Conservation (phyloP, 2,888 invertebrate genomes). For the Ophioninae sp. region DNA sequence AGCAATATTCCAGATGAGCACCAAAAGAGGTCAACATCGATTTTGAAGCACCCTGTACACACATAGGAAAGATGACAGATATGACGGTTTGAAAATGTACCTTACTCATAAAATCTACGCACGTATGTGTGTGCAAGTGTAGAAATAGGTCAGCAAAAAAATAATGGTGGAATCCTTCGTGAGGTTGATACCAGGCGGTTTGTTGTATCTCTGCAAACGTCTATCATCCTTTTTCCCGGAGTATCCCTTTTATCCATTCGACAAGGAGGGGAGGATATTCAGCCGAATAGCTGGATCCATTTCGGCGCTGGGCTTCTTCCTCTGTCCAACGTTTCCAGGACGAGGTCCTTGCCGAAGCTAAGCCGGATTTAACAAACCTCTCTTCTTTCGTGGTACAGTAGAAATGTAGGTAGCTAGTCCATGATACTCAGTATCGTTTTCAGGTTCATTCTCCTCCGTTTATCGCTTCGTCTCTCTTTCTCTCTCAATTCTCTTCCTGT, state of each 20-base stretch:
- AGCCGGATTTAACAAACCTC: constrained; percentile 78
- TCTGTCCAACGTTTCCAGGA: constrained; percentile 54
- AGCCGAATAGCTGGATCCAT: constrained; percentile 49
- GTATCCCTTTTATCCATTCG: constrained; percentile 33
- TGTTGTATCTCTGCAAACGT: constrained; percentile 48
- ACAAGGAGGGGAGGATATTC: constrained; percentile 40
- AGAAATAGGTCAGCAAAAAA: background rate
- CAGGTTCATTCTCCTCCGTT: constrained; percentile 41
- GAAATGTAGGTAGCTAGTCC: constrained; percentile 63
- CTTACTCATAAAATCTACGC: no score
- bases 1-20: no score
- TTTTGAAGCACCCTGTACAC: no score
- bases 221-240: constrained; percentile 31
- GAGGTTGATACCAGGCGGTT: constrained; percentile 23
- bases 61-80: no score
- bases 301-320: constrained; percentile 19
- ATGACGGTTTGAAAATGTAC: no score
- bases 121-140: background rate
- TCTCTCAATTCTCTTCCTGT: constrained; percentile 35
- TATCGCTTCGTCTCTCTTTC: constrained; percentile 41
- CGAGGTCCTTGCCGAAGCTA: constrained; percentile 76
- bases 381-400: constrained; percentile 59
- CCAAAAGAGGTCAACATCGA: no score
- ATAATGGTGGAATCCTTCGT: constrained; percentile 8
- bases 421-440: constrained; percentile 56